These are phyloP conservation scores for Heliothis virescens DNA, from an alignment of 1,140 invertebrate species.

Conservation along the genomic window DNA sequence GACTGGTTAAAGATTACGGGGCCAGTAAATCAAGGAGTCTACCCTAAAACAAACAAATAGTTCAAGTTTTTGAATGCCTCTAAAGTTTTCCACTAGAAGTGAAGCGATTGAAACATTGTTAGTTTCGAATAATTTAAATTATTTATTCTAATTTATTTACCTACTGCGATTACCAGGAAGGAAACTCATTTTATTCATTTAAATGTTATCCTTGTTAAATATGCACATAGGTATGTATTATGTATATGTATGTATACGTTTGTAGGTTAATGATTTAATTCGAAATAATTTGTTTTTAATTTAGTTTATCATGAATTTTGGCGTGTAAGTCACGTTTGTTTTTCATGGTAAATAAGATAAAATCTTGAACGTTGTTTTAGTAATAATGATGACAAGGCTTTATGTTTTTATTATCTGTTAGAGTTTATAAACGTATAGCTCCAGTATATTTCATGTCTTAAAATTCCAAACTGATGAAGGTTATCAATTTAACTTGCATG, in stretches of 20 bases:
- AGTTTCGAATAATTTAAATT: slow-evolving; percentile 8
- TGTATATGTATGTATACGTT: not conserved
- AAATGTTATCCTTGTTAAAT: slow-evolving; percentile 15
- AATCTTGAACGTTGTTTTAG: too few species aligned
- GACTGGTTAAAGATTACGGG: too few species aligned
- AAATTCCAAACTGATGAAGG: too few species aligned
- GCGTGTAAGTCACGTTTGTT: not conserved
- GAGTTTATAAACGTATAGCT: too few species aligned
- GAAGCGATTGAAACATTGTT: slow-evolving; percentile 5
- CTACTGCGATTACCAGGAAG: slow-evolving; percentile 27
- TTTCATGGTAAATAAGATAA: slow-evolving; percentile 2
- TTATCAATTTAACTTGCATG: too few species aligned
- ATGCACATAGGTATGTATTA: too few species aligned
- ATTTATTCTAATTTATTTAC: slow-evolving; percentile 34
- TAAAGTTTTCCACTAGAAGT: not conserved
- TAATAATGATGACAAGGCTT: too few species aligned
- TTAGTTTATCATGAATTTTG: not conserved
- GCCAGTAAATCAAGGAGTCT: too few species aligned
- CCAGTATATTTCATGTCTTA: too few species aligned
- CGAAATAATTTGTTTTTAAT: not conserved
- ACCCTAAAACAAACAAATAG: not conserved
- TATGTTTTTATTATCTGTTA: too few species aligned
- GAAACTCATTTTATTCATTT: slow-evolving; percentile 25
- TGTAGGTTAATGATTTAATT: not conserved
- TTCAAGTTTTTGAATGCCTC: not conserved